A percentile compares a stretch with the other conserved stretches of the same genome.
These are phyloP conservation scores for Lepidocolaptes lacrymiger DNA, from an alignment of 2,797 vertebrate species.

Conservation along the genomic window DNA sequence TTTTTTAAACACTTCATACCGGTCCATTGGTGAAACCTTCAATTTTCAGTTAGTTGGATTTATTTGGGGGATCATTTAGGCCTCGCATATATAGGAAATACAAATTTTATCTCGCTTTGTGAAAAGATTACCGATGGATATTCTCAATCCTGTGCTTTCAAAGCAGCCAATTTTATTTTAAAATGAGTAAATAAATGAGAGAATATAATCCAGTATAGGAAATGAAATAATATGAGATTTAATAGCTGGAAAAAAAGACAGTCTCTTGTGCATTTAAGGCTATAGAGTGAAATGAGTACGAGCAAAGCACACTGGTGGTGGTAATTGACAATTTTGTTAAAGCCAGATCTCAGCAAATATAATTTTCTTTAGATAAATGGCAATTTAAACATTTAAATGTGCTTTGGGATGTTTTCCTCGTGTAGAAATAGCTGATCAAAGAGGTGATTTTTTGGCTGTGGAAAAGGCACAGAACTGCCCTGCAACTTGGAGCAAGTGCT, in stretches of 20 bases:
- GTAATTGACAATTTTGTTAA: constrained; percentile 55
- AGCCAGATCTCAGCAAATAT: constrained; percentile 7
- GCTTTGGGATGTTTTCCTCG: background rate
- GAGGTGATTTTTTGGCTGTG: background rate
- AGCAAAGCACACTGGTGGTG: background rate
- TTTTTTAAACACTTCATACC: background rate
- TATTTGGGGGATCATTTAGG: background rate
- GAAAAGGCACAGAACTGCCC: background rate
- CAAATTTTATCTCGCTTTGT: background rate
- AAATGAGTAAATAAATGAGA: constrained; percentile 48
- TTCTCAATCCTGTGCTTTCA: constrained; percentile 21
- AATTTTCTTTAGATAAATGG: constrained; percentile 52
- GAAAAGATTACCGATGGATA: background rate
- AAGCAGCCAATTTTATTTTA: background rate
- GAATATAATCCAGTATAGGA: constrained; percentile 36
- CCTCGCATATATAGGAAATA: background rate
- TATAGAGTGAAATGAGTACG: constrained; percentile 31
- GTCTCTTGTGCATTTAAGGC: constrained; percentile 44
- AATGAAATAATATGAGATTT: constrained; percentile 48
- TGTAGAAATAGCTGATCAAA: background rate
- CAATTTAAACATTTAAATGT: background rate
- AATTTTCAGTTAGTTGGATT: background rate
- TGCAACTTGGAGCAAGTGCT: background rate
- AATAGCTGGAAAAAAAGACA: constrained; percentile 20
- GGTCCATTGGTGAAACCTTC: background rate